phyloP scores from a whole-genome alignment of 2,113 vertebrate species.

The Equus przewalskii region DNA sequence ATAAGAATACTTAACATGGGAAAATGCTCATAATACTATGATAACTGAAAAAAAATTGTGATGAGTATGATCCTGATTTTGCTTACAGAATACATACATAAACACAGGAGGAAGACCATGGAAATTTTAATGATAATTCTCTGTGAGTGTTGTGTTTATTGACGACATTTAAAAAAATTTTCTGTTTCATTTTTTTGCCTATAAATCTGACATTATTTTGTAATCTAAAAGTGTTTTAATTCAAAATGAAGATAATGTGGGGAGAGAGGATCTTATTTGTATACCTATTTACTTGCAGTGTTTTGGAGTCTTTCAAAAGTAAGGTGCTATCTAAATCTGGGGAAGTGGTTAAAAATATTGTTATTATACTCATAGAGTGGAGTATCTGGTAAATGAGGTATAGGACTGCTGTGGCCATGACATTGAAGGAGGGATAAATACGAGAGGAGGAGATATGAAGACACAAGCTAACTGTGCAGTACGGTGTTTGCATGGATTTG shows the following conservation, averaged over 20 bases:
- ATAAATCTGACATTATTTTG: background rate
- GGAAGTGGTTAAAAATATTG: background rate
- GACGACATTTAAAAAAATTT: background rate
- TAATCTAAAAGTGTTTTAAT: background rate
- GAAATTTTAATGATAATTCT: background rate
- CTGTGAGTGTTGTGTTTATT: background rate
- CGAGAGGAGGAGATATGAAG: background rate
- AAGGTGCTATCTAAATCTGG: constrained; percentile 1
- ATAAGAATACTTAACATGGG: background rate
- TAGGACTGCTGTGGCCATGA: background rate
- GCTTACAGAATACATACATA: background rate
- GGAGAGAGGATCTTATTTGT: background rate
- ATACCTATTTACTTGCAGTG: background rate
- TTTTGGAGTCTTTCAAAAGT: constrained; percentile 9
- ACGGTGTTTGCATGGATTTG: background rate
- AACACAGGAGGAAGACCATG: background rate
- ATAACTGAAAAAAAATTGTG: background rate
- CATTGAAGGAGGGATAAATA: background rate
- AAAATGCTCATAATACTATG: constrained; percentile 13
- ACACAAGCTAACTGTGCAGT: background rate
- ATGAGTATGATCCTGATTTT: background rate
- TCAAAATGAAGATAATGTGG: background rate
- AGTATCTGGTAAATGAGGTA: background rate
- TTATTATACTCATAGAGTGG: background rate
- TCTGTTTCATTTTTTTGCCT: constrained; percentile 1